Base-by-base conservation (phyloP, 2,113 vertebrate genomes). In the Hoplias malabaricus region DNA sequence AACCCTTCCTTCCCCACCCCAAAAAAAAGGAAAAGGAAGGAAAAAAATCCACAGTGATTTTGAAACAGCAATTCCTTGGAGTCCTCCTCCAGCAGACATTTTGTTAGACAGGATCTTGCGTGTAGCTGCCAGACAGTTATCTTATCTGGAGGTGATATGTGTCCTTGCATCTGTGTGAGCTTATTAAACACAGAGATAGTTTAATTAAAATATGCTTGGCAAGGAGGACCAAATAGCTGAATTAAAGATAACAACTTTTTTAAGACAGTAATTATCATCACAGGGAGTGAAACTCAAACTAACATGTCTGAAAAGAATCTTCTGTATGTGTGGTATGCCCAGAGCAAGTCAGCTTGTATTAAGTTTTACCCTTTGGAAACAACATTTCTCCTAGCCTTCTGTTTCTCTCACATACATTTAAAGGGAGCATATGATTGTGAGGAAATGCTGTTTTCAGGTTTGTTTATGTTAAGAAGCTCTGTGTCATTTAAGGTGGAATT, bases 71-170 rank as follows among this genome's bases (percentile, higher is more conserved):
- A 27, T 19, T 31, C 43, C 16, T 7, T 65, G n/a, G 56, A 57
- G 68, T 21, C 10, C n/a, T 21, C 12, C 13, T 46, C n/a, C 53
- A 48, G 12, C 40, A 77, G 65, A 66, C 83, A 42, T 83, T 80
- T 82, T 65, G 69, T 75, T 76, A 73, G 62, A 67, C 78, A 77
- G 36, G 3, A 42, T 31, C 1, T 48, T 75, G 56, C 80, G 82
- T 82, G 69, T 78, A 74, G n/a, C 10, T 27, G 77, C 78, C 83
- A 86, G 82, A 83, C 81, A 75, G 68, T 84, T 86, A 84, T 87
- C 87, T 84, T 75, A 82, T 89, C 84, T 74, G 59, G n/a, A 75
- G 80, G 68, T 88, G 84, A 88, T 89, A 87, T 86, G 84, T 84
- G 82, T 80, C 71, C 79, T 75, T 69, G 42, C 0, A 29, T 78